These are phyloP conservation scores for Trachythela sp. DNA, from an alignment of 64 coral and sea anemone genomes.

Conservation along the genomic window DNA sequence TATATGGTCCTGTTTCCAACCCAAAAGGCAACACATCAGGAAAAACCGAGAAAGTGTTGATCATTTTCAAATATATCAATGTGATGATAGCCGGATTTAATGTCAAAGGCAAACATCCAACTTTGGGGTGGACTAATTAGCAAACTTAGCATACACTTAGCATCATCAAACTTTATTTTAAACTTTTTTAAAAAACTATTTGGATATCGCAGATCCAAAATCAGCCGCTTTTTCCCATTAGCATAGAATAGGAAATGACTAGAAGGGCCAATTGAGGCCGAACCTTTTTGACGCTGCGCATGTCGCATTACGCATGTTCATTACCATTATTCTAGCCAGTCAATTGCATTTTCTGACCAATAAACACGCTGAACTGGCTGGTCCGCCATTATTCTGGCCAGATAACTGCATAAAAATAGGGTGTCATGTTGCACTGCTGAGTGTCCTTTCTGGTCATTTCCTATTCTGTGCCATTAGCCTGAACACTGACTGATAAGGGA, in stretches of 20 bases:
- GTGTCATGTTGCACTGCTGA: too few species aligned
- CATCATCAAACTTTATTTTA: constrained; percentile 57
- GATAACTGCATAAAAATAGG: too few species aligned
- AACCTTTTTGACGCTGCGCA: too few species aligned
- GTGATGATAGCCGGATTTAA: constrained; percentile 51
- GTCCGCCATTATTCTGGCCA: too few species aligned
- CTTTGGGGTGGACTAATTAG: not conserved
- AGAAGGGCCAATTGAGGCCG: too few species aligned
- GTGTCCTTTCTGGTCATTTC: too few species aligned
- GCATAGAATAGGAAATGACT: too few species aligned
- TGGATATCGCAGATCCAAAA: constrained; percentile 44
- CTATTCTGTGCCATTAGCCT: too few species aligned
- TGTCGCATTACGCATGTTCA: too few species aligned
- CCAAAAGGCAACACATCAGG: constrained; percentile 39
- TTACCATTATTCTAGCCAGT: too few species aligned
- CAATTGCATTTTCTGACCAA: too few species aligned
- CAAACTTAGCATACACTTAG: constrained; percentile 33
- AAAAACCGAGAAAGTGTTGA: constrained; percentile 42
- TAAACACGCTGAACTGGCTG: too few species aligned
- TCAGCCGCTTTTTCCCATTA: constrained; percentile 61
- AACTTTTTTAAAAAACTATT: constrained; percentile 57
- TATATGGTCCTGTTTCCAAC: constrained; percentile 33
- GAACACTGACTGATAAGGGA: constrained; percentile 61
- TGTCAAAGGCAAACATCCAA: constrained; percentile 47
- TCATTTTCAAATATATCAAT: constrained; percentile 12